phyloP scores from a whole-genome alignment of 2,888 invertebrate genomes.

The Branchellion lobata region DNA sequence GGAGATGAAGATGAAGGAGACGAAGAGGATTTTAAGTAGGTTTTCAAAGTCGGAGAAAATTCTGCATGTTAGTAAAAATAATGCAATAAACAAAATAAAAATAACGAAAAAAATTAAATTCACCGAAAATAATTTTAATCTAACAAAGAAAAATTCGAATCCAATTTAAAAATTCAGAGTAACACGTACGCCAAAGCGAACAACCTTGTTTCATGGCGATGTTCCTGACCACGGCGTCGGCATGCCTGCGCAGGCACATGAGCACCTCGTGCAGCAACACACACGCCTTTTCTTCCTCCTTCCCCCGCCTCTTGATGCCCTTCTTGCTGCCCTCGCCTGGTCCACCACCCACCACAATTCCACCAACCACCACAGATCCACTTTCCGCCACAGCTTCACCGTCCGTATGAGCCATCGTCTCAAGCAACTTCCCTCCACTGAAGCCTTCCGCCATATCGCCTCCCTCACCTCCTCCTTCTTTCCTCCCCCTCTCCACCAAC shows the following conservation, averaged over 20 bases:
- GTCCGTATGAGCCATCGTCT: background rate
- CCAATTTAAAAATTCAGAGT: background rate
- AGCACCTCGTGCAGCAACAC: constrained; percentile 11
- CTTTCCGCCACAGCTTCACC: background rate
- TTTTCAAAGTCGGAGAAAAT: background rate
- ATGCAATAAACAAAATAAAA: background rate
- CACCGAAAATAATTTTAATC: too few relatives aligned
- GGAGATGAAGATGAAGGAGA: background rate
- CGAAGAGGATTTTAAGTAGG: constrained; percentile 11
- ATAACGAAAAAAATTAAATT: too few relatives aligned
- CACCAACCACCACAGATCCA: background rate
- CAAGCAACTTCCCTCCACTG: too few relatives aligned
- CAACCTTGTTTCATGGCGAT: background rate
- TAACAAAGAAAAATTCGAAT: background rate
- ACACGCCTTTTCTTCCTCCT: background rate
- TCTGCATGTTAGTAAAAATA: background rate
- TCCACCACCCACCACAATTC: background rate
- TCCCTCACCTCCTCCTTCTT: background rate
- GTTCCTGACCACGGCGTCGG: background rate
- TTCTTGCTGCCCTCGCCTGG: background rate
- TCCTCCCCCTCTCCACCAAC: background rate
- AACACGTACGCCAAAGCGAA: too few relatives aligned
- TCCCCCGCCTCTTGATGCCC: background rate
- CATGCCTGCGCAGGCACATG: constrained; percentile 2
- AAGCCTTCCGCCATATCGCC: background rate